Evolutionary conservation across 2,113 vertebrate species (phyloP), one percentile per base, ranked within the genome.

Genomic region (Morone saxatilis): DNA sequence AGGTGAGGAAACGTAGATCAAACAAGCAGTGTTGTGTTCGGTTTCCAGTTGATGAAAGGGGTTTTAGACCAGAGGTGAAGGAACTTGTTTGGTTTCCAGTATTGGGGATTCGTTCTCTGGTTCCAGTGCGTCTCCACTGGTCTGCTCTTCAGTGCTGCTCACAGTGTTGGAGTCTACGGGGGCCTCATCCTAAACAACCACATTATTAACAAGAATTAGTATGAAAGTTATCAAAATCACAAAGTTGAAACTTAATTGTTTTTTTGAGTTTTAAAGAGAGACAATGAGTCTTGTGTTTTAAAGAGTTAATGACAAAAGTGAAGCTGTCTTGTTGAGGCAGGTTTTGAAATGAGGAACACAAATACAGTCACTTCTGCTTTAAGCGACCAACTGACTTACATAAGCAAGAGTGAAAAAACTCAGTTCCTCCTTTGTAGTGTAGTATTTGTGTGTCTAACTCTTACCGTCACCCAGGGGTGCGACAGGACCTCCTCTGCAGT

Each of bases 401-500:
- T 4, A 67, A 48, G 31, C 7, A 7, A 36, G 43, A 25, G 16
- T 3, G 66, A 50, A 36, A 68, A 31, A 68, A 36, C 45, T 31
- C 7, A 10, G 11, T 56, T 54, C 51, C n/a, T 56, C 14, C 19
- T 3, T 41, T 45, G n/a, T 12, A 16, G 25, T 8, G 25, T 11
- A 1, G 4, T 51, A 6, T 67, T 4, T 17, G 20, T 14, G 62
- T 22, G 19, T 31, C 3, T 31, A 31, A 31, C n/a, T 31, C 97
- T 97, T 88, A 99, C 98, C 90, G 97, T 97, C 92, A 99, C 98
- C 98, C 98, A 99, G 50, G 96, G 96, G 94, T 99, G 98, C 2
- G 96, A 95, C 88, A 99, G 92, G 68, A 99, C 97, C 71, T 99
- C 97, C 72, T 98, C 97, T 0, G 98, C 98, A 4, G 97, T 98